Conservation (phyloP, 92 coral and sea anemone genomes). For the Bergia sp. region DNA sequence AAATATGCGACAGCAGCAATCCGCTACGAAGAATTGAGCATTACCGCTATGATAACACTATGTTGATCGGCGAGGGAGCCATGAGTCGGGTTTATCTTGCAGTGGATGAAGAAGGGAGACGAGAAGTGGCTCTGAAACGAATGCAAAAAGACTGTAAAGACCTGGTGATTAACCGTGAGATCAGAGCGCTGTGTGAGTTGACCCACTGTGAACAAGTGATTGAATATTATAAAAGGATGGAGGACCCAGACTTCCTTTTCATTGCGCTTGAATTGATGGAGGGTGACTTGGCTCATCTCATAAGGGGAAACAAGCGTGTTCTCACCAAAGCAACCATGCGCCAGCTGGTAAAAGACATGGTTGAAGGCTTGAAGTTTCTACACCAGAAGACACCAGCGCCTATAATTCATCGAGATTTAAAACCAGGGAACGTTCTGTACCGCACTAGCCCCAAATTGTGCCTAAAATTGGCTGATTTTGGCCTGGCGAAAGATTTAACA, state of each 20-base stretch:
- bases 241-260: constrained; percentile 50
- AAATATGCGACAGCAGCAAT: constrained; percentile 1
- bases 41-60: constrained; percentile 48
- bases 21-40: constrained; percentile 41
- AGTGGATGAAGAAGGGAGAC: constrained; percentile 61
- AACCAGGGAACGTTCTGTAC: constrained; percentile 78
- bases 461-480: constrained; percentile 73
- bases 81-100: constrained; percentile 62
- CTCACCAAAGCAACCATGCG: neutral
- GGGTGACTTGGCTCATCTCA: constrained; percentile 59
- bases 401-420: constrained; percentile 74
- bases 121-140: constrained; percentile 69
- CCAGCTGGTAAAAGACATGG: constrained; percentile 50
- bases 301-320: neutral
- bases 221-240: constrained; percentile 39
- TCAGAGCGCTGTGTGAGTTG: constrained; percentile 47
- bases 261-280: constrained; percentile 72
- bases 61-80: constrained; percentile 60
- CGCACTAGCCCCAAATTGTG: constrained; percentile 46
- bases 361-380: constrained; percentile 59
- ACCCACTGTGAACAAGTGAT: constrained; percentile 57
- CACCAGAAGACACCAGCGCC: constrained; percentile 42
- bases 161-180: constrained; percentile 56
- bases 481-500: constrained; percentile 59
- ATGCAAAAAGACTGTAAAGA: constrained; percentile 41